phyloP scores from a whole-genome alignment of 2,797 vertebrate species.

The Fistularia tabacaria region DNA sequence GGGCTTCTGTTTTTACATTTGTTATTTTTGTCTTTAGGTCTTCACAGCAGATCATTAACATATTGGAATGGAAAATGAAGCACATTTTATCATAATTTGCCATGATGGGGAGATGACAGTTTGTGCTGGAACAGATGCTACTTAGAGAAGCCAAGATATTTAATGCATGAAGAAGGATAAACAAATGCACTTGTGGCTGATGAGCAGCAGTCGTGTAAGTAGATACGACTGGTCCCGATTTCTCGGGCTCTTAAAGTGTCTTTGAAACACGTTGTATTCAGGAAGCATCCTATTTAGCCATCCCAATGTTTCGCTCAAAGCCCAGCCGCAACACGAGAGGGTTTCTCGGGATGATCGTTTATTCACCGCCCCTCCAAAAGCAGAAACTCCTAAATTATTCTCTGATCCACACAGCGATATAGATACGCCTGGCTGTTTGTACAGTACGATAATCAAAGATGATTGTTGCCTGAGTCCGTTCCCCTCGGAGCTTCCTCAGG shows the following conservation, averaged over 20 bases:
- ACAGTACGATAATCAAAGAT: conserved; percentile 31
- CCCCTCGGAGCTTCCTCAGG: conserved; percentile 26
- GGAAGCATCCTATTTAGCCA: neutral
- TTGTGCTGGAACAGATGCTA: conserved; percentile 21
- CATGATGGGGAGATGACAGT: conserved; percentile 14
- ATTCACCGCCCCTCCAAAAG: neutral
- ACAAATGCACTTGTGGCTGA: conserved; percentile 19
- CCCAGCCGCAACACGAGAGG: neutral
- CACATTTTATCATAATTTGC: conserved; percentile 11
- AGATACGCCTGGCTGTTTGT: conserved; percentile 20
- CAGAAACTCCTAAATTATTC: conserved; percentile 10
- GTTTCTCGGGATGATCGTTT: too few relatives aligned
- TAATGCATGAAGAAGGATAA: conserved; percentile 10
- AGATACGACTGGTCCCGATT: conserved; percentile 17
- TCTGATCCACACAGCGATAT: conserved; percentile 1
- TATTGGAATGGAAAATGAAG: conserved; percentile 8
- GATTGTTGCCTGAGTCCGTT: conserved; percentile 24
- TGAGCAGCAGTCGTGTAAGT: neutral
- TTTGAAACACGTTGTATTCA: neutral
- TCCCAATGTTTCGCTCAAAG: neutral
- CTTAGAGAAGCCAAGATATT: neutral
- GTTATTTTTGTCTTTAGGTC: conserved; percentile 10
- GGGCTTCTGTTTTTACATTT: conserved; percentile 32
- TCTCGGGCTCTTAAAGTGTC: conserved; percentile 4
- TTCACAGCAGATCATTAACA: conserved; percentile 29